Evolutionary conservation across 2,888 invertebrate genomes (phyloP).

Genomic region (Lepetodrilus schrolli): DNA sequence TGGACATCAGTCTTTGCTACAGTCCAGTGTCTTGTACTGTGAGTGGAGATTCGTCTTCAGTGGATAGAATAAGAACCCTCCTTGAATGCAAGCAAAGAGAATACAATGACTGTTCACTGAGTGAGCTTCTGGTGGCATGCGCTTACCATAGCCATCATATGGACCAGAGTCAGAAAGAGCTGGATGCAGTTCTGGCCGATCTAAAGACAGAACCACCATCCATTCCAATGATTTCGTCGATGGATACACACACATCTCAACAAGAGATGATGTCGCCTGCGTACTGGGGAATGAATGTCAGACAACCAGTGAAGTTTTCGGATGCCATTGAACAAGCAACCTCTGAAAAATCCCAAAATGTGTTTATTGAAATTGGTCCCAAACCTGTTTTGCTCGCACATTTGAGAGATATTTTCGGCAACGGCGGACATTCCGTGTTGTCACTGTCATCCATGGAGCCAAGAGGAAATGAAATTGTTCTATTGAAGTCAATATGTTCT

Average conservation of each 20-base stretch:
- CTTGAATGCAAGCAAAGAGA: not conserved
- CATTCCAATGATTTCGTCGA: conserved; percentile 51
- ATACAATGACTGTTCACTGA: conserved; percentile 26
- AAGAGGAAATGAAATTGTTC: not conserved
- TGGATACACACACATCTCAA: conserved; percentile 43
- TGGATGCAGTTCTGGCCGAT: conserved; percentile 39
- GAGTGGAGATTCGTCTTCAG: conserved; percentile 45
- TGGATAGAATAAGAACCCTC: conserved; percentile 39
- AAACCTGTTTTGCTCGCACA: conserved; percentile 54
- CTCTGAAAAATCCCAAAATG: conserved; percentile 31
- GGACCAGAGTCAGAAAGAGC: conserved; percentile 36
- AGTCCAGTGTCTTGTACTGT: conserved; percentile 43
- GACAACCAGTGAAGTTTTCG: conserved; percentile 52
- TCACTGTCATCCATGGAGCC: not conserved
- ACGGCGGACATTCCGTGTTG: too few species aligned
- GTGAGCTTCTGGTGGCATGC: conserved; percentile 48
- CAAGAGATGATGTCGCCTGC: conserved; percentile 40
- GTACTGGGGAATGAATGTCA: conserved; percentile 62
- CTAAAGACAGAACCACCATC: conserved; percentile 32
- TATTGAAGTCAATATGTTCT: not conserved
- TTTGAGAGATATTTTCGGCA: conserved; percentile 39
- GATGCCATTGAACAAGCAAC: conserved; percentile 42
- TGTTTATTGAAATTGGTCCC: conserved; percentile 64
- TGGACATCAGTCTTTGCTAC: conserved; percentile 45
- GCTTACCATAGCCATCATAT: conserved; percentile 61